Evolutionary conservation across 2,888 invertebrate genomes (phyloP).

Genomic region (Drosophila melanosoma): DNA sequence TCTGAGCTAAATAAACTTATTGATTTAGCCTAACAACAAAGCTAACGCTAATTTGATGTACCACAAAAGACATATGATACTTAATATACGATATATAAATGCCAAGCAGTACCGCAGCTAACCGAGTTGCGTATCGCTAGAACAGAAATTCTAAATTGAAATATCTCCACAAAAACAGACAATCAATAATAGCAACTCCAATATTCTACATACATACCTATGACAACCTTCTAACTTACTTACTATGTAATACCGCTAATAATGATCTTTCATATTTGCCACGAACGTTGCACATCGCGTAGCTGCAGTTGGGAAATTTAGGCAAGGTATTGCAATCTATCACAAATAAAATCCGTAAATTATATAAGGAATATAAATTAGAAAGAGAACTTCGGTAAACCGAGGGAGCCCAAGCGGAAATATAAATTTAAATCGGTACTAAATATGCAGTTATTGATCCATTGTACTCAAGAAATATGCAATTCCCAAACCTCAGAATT

Average conservation of each 20-base stretch:
- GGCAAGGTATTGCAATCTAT: slow-evolving; percentile 79
- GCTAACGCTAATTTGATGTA: background rate
- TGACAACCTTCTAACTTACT: slow-evolving; percentile 20
- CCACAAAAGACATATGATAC: slow-evolving; percentile 6
- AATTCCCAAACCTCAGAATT: background rate
- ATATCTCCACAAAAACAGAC: slow-evolving; percentile 38
- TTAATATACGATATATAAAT: background rate
- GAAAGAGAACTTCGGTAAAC: slow-evolving; percentile 24
- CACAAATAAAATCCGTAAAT: slow-evolving; percentile 22
- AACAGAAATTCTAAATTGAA: slow-evolving; percentile 9
- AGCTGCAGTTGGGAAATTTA: slow-evolving; percentile 84
- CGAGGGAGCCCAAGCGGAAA: slow-evolving; percentile 42
- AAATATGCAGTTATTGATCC: background rate
- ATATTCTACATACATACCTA: slow-evolving; percentile 8
- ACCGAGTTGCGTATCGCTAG: background rate
- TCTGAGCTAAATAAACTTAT: background rate
- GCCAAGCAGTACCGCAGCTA: background rate
- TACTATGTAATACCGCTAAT: slow-evolving; percentile 37
- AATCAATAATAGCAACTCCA: slow-evolving; percentile 7
- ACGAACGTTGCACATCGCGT: slow-evolving; percentile 54
- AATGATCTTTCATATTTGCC: slow-evolving; percentile 63
- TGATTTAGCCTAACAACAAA: background rate
- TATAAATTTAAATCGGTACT: background rate
- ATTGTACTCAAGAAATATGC: background rate
- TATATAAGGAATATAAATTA: slow-evolving; percentile 1